Evolutionary conservation across 2,888 invertebrate species (phyloP).

Genomic region (Thymelicus lineola): DNA sequence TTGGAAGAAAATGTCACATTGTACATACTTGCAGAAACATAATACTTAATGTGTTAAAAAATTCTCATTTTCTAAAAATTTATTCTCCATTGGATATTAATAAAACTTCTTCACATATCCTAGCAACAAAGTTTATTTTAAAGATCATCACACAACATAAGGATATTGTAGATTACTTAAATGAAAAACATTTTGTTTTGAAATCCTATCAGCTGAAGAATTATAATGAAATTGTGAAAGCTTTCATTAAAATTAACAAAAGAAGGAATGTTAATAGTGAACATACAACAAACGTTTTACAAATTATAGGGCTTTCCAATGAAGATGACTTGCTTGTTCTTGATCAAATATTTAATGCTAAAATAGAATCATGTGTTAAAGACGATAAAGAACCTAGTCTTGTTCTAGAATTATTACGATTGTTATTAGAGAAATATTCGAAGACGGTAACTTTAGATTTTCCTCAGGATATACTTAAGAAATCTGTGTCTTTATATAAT

Average conservation of each 20-base stretch:
- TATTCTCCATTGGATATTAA: slow-evolving; percentile 66
- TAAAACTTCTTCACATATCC: slow-evolving; percentile 57
- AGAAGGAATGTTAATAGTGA: slow-evolving; percentile 63
- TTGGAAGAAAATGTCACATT: slow-evolving; percentile 64
- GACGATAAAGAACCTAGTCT: slow-evolving; percentile 80
- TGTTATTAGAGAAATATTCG: slow-evolving; percentile 77
- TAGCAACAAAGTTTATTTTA: slow-evolving; percentile 68
- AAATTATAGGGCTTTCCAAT: slow-evolving; percentile 66
- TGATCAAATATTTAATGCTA: slow-evolving; percentile 65
- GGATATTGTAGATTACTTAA: slow-evolving; percentile 64
- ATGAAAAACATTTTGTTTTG: slow-evolving; percentile 66
- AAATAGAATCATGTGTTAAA: slow-evolving; percentile 65
- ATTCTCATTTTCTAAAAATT: slow-evolving; percentile 69
- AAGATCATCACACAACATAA: slow-evolving; percentile 59
- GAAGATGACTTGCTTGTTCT: slow-evolving; percentile 76
- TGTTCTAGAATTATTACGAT: slow-evolving; percentile 78
- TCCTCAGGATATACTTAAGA: slow-evolving; percentile 64
- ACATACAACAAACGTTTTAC: slow-evolving; percentile 71
- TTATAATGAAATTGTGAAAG: slow-evolving; percentile 70
- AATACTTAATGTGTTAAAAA: slow-evolving; percentile 65
- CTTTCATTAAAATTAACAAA: slow-evolving; percentile 77
- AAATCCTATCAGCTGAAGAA: slow-evolving; percentile 84
- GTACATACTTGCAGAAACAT: slow-evolving; percentile 63
- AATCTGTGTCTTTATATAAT: slow-evolving; percentile 72
- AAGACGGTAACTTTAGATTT: slow-evolving; percentile 60